Base-by-base conservation (phyloP, 2,113 vertebrate genomes). In the Brachyistius frenatus region DNA sequence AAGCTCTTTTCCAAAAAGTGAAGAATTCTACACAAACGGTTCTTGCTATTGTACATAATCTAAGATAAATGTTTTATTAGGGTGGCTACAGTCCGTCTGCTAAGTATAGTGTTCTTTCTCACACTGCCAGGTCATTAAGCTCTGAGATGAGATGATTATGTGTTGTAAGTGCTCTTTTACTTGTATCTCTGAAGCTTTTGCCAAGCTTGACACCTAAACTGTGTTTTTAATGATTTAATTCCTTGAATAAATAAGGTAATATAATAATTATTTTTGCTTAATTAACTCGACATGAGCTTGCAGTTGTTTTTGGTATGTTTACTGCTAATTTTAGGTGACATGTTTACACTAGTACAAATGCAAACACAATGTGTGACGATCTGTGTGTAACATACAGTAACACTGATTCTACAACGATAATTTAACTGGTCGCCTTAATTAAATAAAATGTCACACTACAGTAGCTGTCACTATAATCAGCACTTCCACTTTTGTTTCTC, bases 51-150 rank as follows among this genome's bases (percentile, higher is more conserved):
- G 76, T 60, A 73, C 78, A 79, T 86, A 72, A 90, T 64, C 44
- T 69, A 63, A 81, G 62, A 83, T 78, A 54, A 83, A 86, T 76
- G 83, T 88, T 90, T 86, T 81, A 87, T 89, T 85, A 69, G 56
- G 50, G 63, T 14, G 64, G 55, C 68, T 61, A 56, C 11, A 58
- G 68, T 71, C 68, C 66, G 69, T 89, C 82, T 83, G 68, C 80
- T 70, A 53, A 75, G 66, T 75, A 69, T 67, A 86, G 63, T 62
- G 70, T 74, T 57, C 68, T 69, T 78, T 37, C 75, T 88, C 35
- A 76, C 69, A 53, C 79, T 78, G 83, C 55, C 84, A 73, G 80
- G 78, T 84, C 75, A 87, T 88, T 84, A 83, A 63, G 79, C 76
- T 66, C 69, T 3, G 37, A 80, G 61, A 77, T 60, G 66, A 86